Evolutionary conservation across 2,888 invertebrate genomes (phyloP).

Genomic region (Ochropleura plecta): DNA sequence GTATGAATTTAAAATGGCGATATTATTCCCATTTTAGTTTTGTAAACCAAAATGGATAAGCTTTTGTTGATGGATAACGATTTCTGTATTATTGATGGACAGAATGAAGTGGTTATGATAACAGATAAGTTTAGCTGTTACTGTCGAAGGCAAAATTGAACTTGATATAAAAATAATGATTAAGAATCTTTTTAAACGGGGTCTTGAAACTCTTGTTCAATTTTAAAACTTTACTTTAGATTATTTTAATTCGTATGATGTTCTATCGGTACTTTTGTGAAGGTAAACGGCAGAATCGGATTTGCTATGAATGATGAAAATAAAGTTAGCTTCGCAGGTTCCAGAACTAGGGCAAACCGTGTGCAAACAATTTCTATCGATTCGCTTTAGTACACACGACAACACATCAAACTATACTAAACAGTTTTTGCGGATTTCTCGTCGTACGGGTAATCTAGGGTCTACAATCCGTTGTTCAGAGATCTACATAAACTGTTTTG

Average conservation of each 20-base stretch:
- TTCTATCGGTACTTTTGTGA: constrained; percentile 8
- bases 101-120: not conserved
- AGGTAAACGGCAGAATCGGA: constrained; percentile 31
- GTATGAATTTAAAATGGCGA: constrained; percentile 66
- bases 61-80: constrained; percentile 16
- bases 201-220: constrained; percentile 1
- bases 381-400: not conserved
- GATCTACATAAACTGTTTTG: too few species aligned
- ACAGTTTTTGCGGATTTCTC: too few species aligned
- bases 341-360: constrained; percentile 10
- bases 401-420: too few species aligned
- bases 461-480: too few species aligned
- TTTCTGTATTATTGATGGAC: constrained; percentile 17
- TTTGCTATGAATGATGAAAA: constrained; percentile 36
- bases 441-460: too few species aligned
- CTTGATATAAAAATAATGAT: constrained; percentile 24
- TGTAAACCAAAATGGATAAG: constrained; percentile 36
- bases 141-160: constrained; percentile 6
- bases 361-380: not conserved
- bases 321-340: constrained; percentile 17
- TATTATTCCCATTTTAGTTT: constrained; percentile 50
- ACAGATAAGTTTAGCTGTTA: not conserved
- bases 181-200: constrained; percentile 23
- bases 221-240: constrained; percentile 25
- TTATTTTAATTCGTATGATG: constrained; percentile 27